Conservation (phyloP, 2,113 vertebrate species). For the Coptodon bakossiorum region DNA sequence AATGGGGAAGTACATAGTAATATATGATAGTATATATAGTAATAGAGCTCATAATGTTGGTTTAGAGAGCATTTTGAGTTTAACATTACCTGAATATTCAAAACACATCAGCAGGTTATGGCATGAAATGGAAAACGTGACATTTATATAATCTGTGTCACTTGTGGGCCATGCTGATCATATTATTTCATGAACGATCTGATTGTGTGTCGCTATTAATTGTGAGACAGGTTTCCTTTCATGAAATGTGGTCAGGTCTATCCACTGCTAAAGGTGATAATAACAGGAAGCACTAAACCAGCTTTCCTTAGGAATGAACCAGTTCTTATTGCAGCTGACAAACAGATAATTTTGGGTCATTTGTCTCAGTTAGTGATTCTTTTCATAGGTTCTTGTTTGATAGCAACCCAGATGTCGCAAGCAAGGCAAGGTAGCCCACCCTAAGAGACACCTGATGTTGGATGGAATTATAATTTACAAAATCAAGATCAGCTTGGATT, state of each 20-base stretch:
- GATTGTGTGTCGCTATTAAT: neutral
- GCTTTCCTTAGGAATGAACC: neutral
- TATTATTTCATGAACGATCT: neutral
- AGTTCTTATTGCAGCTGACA: neutral
- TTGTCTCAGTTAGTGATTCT: neutral
- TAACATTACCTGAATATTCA: neutral
- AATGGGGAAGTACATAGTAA: neutral
- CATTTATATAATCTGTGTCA: neutral
- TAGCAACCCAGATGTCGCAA: neutral
- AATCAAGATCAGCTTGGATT: neutral
- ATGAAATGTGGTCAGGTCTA: too few relatives aligned
- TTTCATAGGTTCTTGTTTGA: neutral
- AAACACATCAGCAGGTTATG: neutral
- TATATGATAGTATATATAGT: neutral
- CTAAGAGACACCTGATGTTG: neutral
- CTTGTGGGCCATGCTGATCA: neutral
- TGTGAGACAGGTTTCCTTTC: neutral
- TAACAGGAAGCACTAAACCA: neutral
- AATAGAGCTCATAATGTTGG: neutral
- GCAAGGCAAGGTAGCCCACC: neutral
- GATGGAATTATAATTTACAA: neutral
- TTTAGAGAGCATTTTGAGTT: neutral
- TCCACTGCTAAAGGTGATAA: neutral
- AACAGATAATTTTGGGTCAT: neutral
- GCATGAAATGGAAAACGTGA: neutral